phyloP scores from a whole-genome alignment of 2,797 vertebrate genomes.

The Ispidina lecontei region DNA sequence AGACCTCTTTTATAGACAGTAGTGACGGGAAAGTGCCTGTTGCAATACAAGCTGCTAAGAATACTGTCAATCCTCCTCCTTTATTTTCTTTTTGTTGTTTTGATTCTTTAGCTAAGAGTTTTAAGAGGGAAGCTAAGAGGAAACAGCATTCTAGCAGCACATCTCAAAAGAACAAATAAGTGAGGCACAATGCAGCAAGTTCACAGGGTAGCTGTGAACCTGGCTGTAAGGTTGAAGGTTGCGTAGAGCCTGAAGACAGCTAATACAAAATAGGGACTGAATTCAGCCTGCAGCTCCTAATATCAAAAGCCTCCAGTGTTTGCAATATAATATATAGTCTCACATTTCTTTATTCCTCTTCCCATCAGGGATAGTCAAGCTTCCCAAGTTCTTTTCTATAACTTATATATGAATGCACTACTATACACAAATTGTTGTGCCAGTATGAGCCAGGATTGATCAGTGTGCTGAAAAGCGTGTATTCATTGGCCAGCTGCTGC shows the following conservation, averaged over 20 bases:
- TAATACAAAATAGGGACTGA: background rate
- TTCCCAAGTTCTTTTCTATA: background rate
- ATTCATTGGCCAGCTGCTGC: background rate
- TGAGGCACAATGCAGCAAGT: background rate
- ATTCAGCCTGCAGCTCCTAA: background rate
- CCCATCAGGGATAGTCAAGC: background rate
- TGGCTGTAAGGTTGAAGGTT: background rate
- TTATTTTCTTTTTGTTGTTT: background rate
- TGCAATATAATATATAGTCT: background rate
- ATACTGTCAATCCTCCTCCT: background rate
- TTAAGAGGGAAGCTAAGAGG: background rate
- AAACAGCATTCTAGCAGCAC: background rate
- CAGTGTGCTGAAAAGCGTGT: background rate
- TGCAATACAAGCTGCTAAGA: background rate
- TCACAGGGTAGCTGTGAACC: background rate
- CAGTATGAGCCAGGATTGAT: background rate
- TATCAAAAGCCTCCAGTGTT: background rate
- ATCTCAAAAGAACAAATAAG: background rate
- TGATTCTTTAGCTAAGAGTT: background rate
- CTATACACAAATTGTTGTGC: background rate
- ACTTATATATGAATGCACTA: background rate
- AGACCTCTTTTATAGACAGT: background rate
- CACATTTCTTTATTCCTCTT: background rate
- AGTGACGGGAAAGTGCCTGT: background rate
- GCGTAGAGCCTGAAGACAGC: background rate